Percentiles rank a stretch among this genome's conserved stretches.
Conservation (phyloP, 2,888 invertebrate species). For the Bhutanitis thaidina region DNA sequence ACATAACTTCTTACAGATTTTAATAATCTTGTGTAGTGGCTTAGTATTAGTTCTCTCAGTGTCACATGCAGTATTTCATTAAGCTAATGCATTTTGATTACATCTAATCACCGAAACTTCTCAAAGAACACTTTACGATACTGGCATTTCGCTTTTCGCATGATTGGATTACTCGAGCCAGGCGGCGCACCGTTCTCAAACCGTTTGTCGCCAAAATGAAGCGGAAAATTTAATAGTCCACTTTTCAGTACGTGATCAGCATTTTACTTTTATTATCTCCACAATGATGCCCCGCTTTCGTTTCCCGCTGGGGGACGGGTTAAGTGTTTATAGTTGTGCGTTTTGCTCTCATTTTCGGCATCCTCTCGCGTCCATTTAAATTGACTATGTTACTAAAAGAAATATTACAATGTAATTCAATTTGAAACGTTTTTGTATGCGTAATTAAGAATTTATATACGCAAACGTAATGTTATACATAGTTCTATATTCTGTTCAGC, state of each 20-base stretch:
- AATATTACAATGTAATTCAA: constrained; percentile 19
- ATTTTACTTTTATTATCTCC: constrained; percentile 56
- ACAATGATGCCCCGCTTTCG: constrained; percentile 60
- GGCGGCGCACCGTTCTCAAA: constrained; percentile 52
- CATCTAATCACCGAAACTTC: too few species aligned
- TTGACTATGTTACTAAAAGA: constrained; percentile 10
- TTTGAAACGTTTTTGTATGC: constrained; percentile 14
- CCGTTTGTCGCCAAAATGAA: constrained; percentile 69
- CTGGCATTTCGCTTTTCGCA: constrained; percentile 25
- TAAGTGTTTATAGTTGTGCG: constrained; percentile 16
- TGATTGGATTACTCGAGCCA: constrained; percentile 35
- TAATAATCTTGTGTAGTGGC: too few species aligned
- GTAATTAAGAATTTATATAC: constrained; percentile 13
- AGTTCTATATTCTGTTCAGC: constrained; percentile 9
- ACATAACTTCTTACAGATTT: too few species aligned
- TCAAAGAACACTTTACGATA: neutral
- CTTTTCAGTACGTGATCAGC: constrained; percentile 65
- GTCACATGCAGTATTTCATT: too few species aligned
- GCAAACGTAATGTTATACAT: constrained; percentile 6
- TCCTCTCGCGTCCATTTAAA: constrained; percentile 5
- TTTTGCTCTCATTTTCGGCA: constrained; percentile 17
- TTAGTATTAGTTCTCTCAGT: too few species aligned
- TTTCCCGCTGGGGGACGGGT: constrained; percentile 40
- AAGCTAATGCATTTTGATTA: too few species aligned
- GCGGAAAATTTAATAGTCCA: constrained; percentile 71